These are phyloP conservation scores for Pollenia labialis DNA, from an alignment of 2,888 invertebrate genomes.

Conservation along the genomic window DNA sequence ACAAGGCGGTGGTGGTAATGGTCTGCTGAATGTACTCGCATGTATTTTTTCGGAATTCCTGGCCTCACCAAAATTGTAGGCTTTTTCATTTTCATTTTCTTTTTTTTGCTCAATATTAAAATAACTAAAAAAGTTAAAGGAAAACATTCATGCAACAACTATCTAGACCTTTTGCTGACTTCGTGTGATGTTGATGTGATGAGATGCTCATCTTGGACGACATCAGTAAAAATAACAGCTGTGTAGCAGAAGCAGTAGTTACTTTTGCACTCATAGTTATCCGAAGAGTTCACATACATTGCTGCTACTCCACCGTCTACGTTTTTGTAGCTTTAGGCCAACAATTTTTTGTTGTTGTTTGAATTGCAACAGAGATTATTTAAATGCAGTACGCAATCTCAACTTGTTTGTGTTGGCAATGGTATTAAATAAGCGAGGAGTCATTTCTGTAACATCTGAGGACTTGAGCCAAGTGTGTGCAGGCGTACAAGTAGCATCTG, in stretches of 20 bases:
- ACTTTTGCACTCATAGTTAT: conserved; percentile 20
- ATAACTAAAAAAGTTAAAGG: not conserved
- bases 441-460: conserved; percentile 61
- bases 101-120: not conserved
- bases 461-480: conserved; percentile 64
- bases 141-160: conserved; percentile 16
- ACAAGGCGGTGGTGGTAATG: conserved; percentile 69
- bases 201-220: conserved; percentile 69
- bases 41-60: conserved; percentile 57
- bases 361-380: conserved; percentile 66
- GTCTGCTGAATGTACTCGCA: conserved; percentile 58
- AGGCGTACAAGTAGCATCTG: conserved; percentile 72
- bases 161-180: conserved; percentile 33
- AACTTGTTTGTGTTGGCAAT: conserved; percentile 46
- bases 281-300: conserved; percentile 34
- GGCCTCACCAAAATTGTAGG: conserved; percentile 79
- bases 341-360: conserved; percentile 39
- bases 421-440: conserved; percentile 47
- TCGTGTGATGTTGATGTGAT: conserved; percentile 70
- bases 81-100: conserved; percentile 74
- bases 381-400: conserved; percentile 64
- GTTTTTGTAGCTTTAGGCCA: conserved; percentile 66
- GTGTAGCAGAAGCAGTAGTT: conserved; percentile 32
- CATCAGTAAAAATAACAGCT: conserved; percentile 68
- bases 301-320: conserved; percentile 19